phyloP scores from a whole-genome alignment of 2,888 invertebrate genomes.

The Aphrophora alni region DNA sequence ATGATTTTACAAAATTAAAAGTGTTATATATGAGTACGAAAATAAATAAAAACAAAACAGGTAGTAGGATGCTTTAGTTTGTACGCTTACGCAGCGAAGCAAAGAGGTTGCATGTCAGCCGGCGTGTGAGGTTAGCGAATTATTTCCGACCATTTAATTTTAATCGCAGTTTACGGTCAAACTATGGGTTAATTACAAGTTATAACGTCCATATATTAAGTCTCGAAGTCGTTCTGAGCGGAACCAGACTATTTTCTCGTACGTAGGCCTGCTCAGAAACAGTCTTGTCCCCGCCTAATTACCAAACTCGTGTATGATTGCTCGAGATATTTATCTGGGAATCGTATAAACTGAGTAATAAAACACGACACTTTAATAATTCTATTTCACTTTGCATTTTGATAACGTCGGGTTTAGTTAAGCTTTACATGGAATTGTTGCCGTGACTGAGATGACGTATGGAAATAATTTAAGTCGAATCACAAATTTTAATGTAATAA shows the following conservation, averaged over 20 bases:
- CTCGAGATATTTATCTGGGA: not conserved
- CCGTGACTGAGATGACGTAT: not conserved
- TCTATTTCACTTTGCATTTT: not conserved
- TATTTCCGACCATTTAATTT: slow-evolving; percentile 19
- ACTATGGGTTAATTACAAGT: slow-evolving; percentile 22
- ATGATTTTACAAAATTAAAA: not conserved
- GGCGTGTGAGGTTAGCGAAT: not conserved
- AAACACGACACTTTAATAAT: not conserved
- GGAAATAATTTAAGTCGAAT: too few relatives aligned
- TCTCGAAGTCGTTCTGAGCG: not conserved
- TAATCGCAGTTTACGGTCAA: slow-evolving; percentile 25
- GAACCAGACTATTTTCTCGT: slow-evolving; percentile 14
- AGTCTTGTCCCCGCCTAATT: not conserved
- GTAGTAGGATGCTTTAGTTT: not conserved
- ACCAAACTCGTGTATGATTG: not conserved
- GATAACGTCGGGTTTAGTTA: not conserved
- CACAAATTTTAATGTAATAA: too few relatives aligned
- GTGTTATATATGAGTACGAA: not conserved
- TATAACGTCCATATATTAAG: slow-evolving; percentile 7
- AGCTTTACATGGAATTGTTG: not conserved
- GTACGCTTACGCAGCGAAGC: not conserved
- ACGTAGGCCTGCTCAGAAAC: not conserved
- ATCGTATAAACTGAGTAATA: not conserved
- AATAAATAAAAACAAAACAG: not conserved
- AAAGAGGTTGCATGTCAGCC: slow-evolving; percentile 9